Base-by-base conservation (phyloP, 2,113 vertebrate species). In the Aspiorhynchus laticeps region DNA sequence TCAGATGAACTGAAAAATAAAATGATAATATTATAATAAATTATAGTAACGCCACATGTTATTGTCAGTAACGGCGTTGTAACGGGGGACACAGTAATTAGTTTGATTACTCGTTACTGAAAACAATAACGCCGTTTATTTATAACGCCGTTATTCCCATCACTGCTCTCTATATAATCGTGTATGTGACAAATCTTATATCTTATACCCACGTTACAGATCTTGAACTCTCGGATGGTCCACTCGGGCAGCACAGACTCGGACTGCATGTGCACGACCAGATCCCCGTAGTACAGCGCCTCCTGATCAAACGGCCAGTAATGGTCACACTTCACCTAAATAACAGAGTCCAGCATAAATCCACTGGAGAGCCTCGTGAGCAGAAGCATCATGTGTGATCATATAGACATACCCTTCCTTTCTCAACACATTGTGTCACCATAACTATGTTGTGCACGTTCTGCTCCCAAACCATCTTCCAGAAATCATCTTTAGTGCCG, bases 381-480 rank as follows among this genome's bases (percentile, higher is more conserved):
- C 10, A 38, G 69, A 48, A 19, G 19, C 3, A 14, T 19, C n/a
- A 33, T 7, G 75, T 21, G 17, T 73, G 15, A 24, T 11, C 17
- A 46, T 19, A 0, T 10, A 19, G 87, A 93, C 97, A 94, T 81
- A 99, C 98, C 93, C 98, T 93, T 88, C 98, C 98, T 89, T 98
- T 99, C 93, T 99, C 98, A 56, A 99, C 94, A 93, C 98, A 99
- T 90, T 99, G 98, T 24, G 98, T 99, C 91, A 99, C 97, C 98
- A 99, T 99, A 90, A 99, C 98, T 1, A 98, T 91, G 88, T 99
- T 99, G 92, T 98, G 96, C 84, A 98, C 96, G 3, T 98, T 98
- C 90, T 99, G 98, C 88, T 99, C 98, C 98, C 97, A 99, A 2
- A 95, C 95, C 98, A 99, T 98, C 93, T 98, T 99, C 98, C 98